phyloP scores from a whole-genome alignment of 2,888 invertebrate genomes.

The Sarcophaga subvicina region DNA sequence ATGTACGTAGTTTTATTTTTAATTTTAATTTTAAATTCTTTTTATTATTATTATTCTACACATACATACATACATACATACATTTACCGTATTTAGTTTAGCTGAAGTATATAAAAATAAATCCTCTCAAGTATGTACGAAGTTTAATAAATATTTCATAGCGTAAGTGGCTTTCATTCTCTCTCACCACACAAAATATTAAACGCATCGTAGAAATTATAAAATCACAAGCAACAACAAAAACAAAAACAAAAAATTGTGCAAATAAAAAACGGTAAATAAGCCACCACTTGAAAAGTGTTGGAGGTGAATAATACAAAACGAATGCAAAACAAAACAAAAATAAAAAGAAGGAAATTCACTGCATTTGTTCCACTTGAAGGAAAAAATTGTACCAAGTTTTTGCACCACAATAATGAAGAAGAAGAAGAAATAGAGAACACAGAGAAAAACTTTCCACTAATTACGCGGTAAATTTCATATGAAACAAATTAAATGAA shows the following conservation, averaged over 20 bases:
- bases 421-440: too few relatives aligned
- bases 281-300: background rate
- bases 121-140: constrained; percentile 4
- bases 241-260: background rate
- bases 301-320: background rate
- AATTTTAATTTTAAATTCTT: background rate
- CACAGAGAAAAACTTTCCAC: constrained; percentile 9
- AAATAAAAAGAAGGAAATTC: background rate
- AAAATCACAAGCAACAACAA: background rate
- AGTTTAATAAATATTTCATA: constrained; percentile 35
- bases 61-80: background rate
- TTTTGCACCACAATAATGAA: too few relatives aligned
- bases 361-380: too few relatives aligned
- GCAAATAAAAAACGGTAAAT: too few relatives aligned
- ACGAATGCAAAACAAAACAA: too few relatives aligned
- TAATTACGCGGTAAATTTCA: constrained; percentile 56
- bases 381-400: too few relatives aligned
- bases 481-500: constrained; percentile 35
- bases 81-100: background rate
- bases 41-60: background rate
- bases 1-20: background rate
- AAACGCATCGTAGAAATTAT: too few relatives aligned
- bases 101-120: background rate
- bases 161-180: background rate
- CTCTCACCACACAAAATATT: too few relatives aligned